These are phyloP conservation scores for Crenuchus spilurus DNA, from an alignment of 2,797 vertebrate genomes.

Conservation along the genomic window DNA sequence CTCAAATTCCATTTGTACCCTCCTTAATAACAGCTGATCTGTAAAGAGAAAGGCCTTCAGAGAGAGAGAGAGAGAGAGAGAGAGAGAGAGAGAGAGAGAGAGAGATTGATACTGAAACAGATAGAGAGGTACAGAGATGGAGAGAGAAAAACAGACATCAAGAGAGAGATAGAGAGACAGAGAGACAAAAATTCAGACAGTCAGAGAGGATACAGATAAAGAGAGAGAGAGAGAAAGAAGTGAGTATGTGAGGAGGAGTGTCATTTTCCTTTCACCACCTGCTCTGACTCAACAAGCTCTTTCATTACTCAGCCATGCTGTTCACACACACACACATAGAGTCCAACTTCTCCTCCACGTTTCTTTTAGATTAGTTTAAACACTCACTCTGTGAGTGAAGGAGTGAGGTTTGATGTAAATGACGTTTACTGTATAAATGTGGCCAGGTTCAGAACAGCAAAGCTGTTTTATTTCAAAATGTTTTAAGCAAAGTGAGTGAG, in stretches of 20 bases:
- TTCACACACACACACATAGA: slow-evolving; percentile 5
- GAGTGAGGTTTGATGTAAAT: too few species aligned
- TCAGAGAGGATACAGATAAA: too few species aligned
- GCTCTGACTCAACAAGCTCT: slow-evolving; percentile 44
- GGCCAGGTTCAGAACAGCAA: too few species aligned
- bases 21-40: not conserved
- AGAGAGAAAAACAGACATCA: not conserved
- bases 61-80: slow-evolving; percentile 46
- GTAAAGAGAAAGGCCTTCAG: slow-evolving; percentile 1
- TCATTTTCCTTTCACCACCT: slow-evolving; percentile 40
- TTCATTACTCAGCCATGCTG: slow-evolving; percentile 5
- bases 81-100: not conserved
- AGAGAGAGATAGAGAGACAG: not conserved
- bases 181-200: not conserved
- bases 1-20: not conserved
- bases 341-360: not conserved
- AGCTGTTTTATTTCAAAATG: too few species aligned
- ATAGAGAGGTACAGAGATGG: slow-evolving; percentile 23
- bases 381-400: too few species aligned
- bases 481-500: too few species aligned
- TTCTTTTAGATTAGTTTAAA: too few species aligned
- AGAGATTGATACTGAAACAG: not conserved
- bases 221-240: not conserved
- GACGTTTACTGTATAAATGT: too few species aligned
- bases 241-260: slow-evolving; percentile 24